Base-by-base conservation (phyloP, 2,113 vertebrate species). In the Chinchilla lanigera region DNA sequence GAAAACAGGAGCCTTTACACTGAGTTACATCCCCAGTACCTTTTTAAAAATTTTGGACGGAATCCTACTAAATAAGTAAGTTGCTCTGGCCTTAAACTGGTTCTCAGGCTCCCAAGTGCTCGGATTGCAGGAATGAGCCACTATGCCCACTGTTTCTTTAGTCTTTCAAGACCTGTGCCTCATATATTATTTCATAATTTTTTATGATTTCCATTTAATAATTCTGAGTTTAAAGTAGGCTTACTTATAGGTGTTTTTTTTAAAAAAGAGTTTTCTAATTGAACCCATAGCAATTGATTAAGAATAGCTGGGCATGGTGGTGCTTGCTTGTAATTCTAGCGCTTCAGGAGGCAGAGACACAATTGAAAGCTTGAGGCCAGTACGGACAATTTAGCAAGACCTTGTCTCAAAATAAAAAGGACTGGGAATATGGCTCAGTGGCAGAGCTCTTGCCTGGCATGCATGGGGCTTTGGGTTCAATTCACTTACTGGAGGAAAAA, bases 101-200 rank as follows among this genome's bases (percentile, higher is more conserved):
- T 35, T 80, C 77, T 80, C 17, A 80, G 47, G 7, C 8, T 80
- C 77, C 30, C 30, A 54, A 35, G 30, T 80, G 30, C 30, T 52
- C 16, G 30, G 50, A 52, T 80, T 54, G 19, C 14, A 52, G 16
- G 14, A 20, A 28, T 35, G 7, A 50, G 30, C 77, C 3, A 52
- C 28, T 52, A 11, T 35, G 30, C 14, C 17, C 17, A 10, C 28
- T 52, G 30, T 50, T 33, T 50, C n/a, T 67, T 81, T n/a, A 90
- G 60, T 84, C 28, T 94, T 93, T 73, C 80, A 61, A 69, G 67
- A 77, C 14, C 52, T 89, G 58, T 13, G 81, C 60, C 80, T 73
- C 11, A 38, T 85, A 35, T 65, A 22, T 97, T 96, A 28, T 89
- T 81, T 96, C 8, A 73, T 89, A 81, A 50, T 80, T 41, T 85